Conservation (phyloP, 92 coral and sea anemone species). For the Epizoanthus rinbou region DNA sequence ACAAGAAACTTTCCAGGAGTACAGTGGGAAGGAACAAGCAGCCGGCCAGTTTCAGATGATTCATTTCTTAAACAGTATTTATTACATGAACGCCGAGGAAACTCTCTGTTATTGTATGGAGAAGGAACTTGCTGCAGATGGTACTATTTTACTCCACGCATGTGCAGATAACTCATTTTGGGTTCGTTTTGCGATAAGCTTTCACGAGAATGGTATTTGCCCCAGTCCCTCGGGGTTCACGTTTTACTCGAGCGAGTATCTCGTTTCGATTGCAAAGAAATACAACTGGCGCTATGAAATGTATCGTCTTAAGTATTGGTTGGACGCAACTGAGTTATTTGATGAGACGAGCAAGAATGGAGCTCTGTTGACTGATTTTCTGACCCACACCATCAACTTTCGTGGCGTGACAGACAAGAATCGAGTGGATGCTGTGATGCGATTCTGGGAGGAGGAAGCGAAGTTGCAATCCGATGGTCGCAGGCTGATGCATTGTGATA, state of each 20-base stretch:
- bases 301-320: conserved; percentile 12
- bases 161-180: conserved; percentile 24
- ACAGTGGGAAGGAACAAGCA: conserved; percentile 4
- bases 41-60: conserved; percentile 13
- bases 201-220: conserved; percentile 32
- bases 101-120: conserved; percentile 27
- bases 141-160: not conserved
- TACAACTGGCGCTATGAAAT: conserved; percentile 21
- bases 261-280: conserved; percentile 26
- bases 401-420: conserved; percentile 35
- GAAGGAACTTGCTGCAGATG: conserved; percentile 10
- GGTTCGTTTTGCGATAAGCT: conserved; percentile 7
- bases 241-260: conserved; percentile 16
- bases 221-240: conserved; percentile 21
- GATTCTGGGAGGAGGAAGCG: conserved; percentile 33
- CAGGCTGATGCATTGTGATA: conserved; percentile 17
- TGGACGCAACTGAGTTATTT: conserved; percentile 17
- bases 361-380: conserved; percentile 1
- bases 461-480: conserved; percentile 19
- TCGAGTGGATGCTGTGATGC: not conserved
- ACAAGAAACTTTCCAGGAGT: conserved; percentile 20
- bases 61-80: conserved; percentile 27
- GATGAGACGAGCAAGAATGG: conserved; percentile 21
- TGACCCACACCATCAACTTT: conserved; percentile 32
- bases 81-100: conserved; percentile 31